Percentiles rank a stretch among this genome's conserved stretches.
Conservation (phyloP, 2,888 invertebrate species). For the Ornithoptera alexandrae region DNA sequence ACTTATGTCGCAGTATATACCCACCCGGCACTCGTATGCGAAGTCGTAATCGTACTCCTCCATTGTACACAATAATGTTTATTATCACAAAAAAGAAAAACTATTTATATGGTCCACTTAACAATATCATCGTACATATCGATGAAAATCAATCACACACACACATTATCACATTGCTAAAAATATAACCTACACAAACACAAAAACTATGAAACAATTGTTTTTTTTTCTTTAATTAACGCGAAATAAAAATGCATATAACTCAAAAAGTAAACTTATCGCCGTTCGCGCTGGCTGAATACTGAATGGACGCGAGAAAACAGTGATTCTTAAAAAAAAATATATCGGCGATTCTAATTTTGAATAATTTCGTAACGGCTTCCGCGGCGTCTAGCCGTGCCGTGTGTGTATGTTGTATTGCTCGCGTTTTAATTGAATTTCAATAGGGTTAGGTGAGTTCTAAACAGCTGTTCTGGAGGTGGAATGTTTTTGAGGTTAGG, state of each 20-base stretch:
- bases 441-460: slow-evolving; percentile 34
- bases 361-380: slow-evolving; percentile 71
- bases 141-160: slow-evolving; percentile 34
- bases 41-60: slow-evolving; percentile 83
- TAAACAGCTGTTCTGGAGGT: slow-evolving; percentile 67
- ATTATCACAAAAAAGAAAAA: slow-evolving; percentile 45
- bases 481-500: slow-evolving; percentile 67
- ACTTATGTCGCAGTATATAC: slow-evolving; percentile 43
- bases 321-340: slow-evolving; percentile 63
- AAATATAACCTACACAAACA: slow-evolving; percentile 44
- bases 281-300: slow-evolving; percentile 55
- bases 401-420: slow-evolving; percentile 40
- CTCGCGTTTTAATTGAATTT: slow-evolving; percentile 42
- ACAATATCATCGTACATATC: slow-evolving; percentile 48
- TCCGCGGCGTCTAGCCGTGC: slow-evolving; percentile 55
- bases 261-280: slow-evolving; percentile 29
- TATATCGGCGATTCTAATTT: slow-evolving; percentile 59
- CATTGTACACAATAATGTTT: slow-evolving; percentile 53
- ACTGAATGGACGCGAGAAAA: slow-evolving; percentile 70
- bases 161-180: slow-evolving; percentile 22
- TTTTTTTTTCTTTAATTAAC: slow-evolving; percentile 31
- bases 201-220: slow-evolving; percentile 22
- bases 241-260: slow-evolving; percentile 31
- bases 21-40: slow-evolving; percentile 84
- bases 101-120: slow-evolving; percentile 50